A percentile compares a stretch with the other conserved stretches of the same genome.
phyloP scores from a whole-genome alignment of 2,797 vertebrate species.

The Gymnoscopelus microlampas region DNA sequence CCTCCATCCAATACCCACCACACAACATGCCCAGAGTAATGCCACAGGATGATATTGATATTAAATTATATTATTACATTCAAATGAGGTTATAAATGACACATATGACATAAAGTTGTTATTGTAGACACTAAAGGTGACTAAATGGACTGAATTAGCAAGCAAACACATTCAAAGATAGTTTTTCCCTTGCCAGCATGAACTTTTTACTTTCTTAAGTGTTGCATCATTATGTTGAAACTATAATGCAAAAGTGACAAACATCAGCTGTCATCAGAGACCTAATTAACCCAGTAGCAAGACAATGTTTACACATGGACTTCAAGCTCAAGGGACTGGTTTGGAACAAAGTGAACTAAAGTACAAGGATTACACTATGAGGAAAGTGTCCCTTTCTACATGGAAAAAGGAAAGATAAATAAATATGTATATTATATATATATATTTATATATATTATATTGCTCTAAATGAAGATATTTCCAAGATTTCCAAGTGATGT shows the following conservation, averaged over 20 bases:
- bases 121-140: too few species aligned
- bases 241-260: background rate
- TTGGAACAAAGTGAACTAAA: background rate
- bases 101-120: too few species aligned
- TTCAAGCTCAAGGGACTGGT: background rate
- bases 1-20: too few species aligned
- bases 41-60: too few species aligned
- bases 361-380: background rate
- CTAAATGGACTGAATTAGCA: background rate
- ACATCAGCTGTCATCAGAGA: conserved; percentile 5
- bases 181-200: background rate
- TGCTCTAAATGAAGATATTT: conserved; percentile 19
- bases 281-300: background rate
- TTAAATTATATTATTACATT: too few species aligned
- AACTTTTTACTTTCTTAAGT: background rate
- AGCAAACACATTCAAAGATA: background rate
- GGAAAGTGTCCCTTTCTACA: background rate
- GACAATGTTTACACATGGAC: background rate
- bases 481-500: background rate
- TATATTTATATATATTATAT: conserved; percentile 14
- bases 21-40: too few species aligned
- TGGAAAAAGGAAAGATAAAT: background rate
- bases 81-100: too few species aligned
- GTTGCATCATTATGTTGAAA: background rate
- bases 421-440: conserved; percentile 7